Base-by-base conservation (phyloP, 2,888 invertebrate genomes). In the Listrodromus nycthemerus region DNA sequence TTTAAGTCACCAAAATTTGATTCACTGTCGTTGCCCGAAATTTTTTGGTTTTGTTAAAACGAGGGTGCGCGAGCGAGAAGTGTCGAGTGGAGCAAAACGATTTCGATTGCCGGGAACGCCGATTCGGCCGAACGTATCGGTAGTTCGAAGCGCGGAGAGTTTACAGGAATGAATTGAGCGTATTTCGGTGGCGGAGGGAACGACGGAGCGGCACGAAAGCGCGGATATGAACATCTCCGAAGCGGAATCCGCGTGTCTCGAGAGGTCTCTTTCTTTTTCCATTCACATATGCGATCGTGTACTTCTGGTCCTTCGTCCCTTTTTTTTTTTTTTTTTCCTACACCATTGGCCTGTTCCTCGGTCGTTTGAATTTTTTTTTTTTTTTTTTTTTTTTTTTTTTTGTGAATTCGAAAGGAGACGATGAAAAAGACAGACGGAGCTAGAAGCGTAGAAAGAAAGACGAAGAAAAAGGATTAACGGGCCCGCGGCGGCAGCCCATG, bases 381-480 rank as follows among this genome's bases (percentile, higher is more conserved):
- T 45, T 67, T 5, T 76, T 52, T 21, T 55, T 27, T 77, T 77
- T 77, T 76, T 77, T 83, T 52, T 50, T 33, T 21, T 16, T 10
- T 4, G 33, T 73, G 66, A 63, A 76, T 80, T 30, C 80, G 79
- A 70, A 48, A 71, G 41, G 52, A 63, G 61, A 73, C 33, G 55
- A 24, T 30, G 27, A 13, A 45, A 74, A 67, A 30, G 48, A 65
- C 24, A 27, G 50, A 37, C 50, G n/a, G 33, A 52, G 74, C 61
- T 63, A 79, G 45, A 16, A 37, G 74, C 24, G 55, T 65, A 37
- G 61, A 70, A 80, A 83, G 67, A 76, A 58, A 33, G 48, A 67
- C 37, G 82, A 85, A 85, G 84, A 89, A 89, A 88, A 89, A 89
- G 90, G 87, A 91, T 90, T 88, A 89, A 88, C 87, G 88, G 88